These are phyloP conservation scores for Cotesia vestalis DNA, from an alignment of 1,140 invertebrate genomes.

Conservation along the genomic window DNA sequence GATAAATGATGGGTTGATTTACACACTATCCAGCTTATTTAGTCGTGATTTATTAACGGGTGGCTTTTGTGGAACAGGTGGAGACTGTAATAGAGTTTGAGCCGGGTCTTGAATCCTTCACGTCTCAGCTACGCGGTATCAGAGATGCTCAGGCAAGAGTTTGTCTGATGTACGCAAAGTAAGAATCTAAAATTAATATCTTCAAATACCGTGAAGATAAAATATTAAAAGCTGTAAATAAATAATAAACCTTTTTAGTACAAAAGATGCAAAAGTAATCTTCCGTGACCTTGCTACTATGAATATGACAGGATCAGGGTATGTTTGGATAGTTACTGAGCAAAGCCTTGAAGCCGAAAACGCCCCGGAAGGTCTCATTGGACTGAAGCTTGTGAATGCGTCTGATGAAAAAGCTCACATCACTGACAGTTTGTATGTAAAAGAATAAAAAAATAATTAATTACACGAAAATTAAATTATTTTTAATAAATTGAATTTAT, in stretches of 20 bases:
- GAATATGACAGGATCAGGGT: conserved; percentile 90
- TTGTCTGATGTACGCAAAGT: conserved; percentile 93
- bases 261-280: conserved; percentile 88
- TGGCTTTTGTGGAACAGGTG: conserved; percentile 66
- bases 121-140: conserved; percentile 81
- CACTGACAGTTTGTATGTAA: conserved; percentile 81
- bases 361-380: conserved; percentile 87
- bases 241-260: conserved; percentile 68
- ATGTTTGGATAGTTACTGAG: conserved; percentile 98
- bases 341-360: conserved; percentile 88
- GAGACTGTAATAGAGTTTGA: conserved; percentile 92
- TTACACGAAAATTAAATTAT: too few species aligned
- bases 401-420: conserved; percentile 90
- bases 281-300: conserved; percentile 85
- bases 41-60: background rate
- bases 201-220: background rate
- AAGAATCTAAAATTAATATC: conserved; percentile 47
- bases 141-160: conserved; percentile 87
- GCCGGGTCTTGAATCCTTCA: conserved; percentile 82
- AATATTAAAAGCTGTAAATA: too few species aligned
- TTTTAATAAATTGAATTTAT: too few species aligned
- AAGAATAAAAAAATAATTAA: background rate
- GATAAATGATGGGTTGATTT: background rate
- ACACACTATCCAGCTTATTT: background rate
- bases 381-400: conserved; percentile 87